Base-by-base conservation (phyloP, 2,888 invertebrate species). In the Gymnosoma rotundatum region DNA sequence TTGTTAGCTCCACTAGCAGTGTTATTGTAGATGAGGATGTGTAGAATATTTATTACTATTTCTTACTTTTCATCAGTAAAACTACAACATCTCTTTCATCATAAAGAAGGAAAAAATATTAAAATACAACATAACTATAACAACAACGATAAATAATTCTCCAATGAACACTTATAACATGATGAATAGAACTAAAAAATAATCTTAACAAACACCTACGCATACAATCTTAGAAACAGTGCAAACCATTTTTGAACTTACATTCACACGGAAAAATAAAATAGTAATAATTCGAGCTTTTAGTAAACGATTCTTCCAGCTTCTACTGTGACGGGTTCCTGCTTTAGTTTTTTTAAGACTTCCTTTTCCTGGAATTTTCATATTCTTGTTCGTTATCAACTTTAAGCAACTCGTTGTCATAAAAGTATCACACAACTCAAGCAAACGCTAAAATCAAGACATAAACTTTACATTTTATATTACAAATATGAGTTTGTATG, bases 161-260 rank as follows among this genome's bases (percentile, higher is more conserved):
- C 81, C 73, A 69, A 38, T 58, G 78, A 61, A 64, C 69, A 64
- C 83, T 84, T 81, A 78, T 56, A 63, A 58, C 42, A 81, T 78
- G 73, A 84, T 84, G 79, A 81, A 75, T 82, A 75, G 38, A 61
- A 78, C 75, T 72, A 74, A 58, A 78, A 70, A 67, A 83, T 63
- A 78, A 76, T 60, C 18, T n/a, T 14, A 61, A 20, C 25, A 75
- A 54, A 63, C 52, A 25, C 12, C 9, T 56, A 74, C 12, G 25
- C 58, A 48, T 42, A 10, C 25, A 70, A 20, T n/a, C 58, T 16
- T 21, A 42, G 12, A 12, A 32, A 4, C 18, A 9, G 9, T 50
- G 9, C 18, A 18, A 52, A 9, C 45, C 16, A n/a, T 4, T 42
- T 42, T 12, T 12, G 12, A 12, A 42, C 42, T 42, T 42, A 42